Evolutionary conservation across 2,888 invertebrate genomes (phyloP), one percentile per base, ranked within the genome.

Genomic region (Cerceris ruficornis): DNA sequence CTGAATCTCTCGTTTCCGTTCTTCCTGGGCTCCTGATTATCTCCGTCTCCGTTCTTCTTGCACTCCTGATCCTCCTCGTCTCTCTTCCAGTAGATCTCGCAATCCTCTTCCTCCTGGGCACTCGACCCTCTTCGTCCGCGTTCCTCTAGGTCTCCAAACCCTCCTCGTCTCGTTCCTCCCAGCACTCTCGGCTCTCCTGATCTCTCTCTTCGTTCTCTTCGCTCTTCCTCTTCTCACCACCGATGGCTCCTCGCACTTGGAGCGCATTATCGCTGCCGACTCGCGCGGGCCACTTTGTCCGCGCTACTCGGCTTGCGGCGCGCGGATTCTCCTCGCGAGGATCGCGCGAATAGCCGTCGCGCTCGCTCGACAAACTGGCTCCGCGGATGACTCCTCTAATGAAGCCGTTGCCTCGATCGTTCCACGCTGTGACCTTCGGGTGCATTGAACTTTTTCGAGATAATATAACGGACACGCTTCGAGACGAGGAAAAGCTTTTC

Each of bases 391-490:
- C 55, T 67, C 28, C 28, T 28, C 28, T 67, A 67, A 67, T 58
- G 67, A 67, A 58, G 67, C 57, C 67, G 67, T 67, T 57, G 67
- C 43, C 57, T 39, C 49, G 39, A 28, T 49, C 46, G 58, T 67
- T 67, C 28, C 28, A 67, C 43, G 28, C 46, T 49, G 49, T 58
- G 58, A 46, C 67, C 67, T 42, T 59, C 15, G 43, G 15, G 42
- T 59, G 14, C 43, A 15, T 14, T 59, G 14, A n/a, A 42, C 42
- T 59, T 50, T 50, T 50, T 50, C n/a, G 46, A 46, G 58, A 7
- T 41, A 41, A 39, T 39, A 2, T 28, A 58, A 58, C 39, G 58
- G 58, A 58, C 15, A 41, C 39, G 39, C 17, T 39, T n/a, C 41
- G n/a, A 28, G 58, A n/a, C 39, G 39, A 11, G 46, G 11, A 46